Conservation (phyloP, 64 coral and sea anemone genomes). For the Stylophora pistillata region DNA sequence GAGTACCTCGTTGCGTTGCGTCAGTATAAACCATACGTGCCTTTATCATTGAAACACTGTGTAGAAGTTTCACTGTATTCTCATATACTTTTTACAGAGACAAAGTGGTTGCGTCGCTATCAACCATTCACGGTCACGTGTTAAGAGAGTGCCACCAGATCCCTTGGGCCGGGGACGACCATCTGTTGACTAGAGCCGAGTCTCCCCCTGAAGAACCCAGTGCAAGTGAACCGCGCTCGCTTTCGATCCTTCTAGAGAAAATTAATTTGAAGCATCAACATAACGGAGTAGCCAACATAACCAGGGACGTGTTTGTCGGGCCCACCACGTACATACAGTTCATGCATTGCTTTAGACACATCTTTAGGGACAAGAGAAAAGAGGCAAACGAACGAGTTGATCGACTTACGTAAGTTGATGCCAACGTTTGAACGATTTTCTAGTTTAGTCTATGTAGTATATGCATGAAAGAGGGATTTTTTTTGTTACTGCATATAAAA, state of each 20-base stretch:
- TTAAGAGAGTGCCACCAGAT: conserved; percentile 93
- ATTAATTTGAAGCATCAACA: conserved; percentile 78
- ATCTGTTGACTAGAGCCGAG: not conserved
- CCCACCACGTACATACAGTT: conserved; percentile 90
- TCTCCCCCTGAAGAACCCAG: conserved; percentile 42
- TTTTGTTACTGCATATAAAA: no score
- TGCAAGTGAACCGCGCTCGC: conserved; percentile 48
- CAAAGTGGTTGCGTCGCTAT: conserved; percentile 81
- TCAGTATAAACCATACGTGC: no score
- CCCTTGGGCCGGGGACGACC: conserved; percentile 80
- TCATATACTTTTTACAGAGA: conserved; percentile 36
- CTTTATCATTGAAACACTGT: no score
- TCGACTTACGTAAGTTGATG: conserved; percentile 63
- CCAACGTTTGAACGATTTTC: not conserved
- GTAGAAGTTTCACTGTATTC: not conserved
- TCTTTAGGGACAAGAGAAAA: conserved; percentile 84
- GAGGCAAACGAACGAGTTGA: conserved; percentile 69
- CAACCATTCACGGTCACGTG: conserved; percentile 90
- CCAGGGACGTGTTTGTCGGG: conserved; percentile 81
- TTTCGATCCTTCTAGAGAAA: conserved; percentile 73
- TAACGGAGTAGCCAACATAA: conserved; percentile 32
- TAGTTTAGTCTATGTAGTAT: no score
- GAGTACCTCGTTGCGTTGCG: no score
- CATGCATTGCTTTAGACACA: conserved; percentile 92
- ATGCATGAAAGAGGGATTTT: no score